Percentiles rank a stretch among this genome's conserved stretches.
These are phyloP conservation scores for Apus apus DNA, from an alignment of 2,113 vertebrate genomes.

Conservation along the genomic window DNA sequence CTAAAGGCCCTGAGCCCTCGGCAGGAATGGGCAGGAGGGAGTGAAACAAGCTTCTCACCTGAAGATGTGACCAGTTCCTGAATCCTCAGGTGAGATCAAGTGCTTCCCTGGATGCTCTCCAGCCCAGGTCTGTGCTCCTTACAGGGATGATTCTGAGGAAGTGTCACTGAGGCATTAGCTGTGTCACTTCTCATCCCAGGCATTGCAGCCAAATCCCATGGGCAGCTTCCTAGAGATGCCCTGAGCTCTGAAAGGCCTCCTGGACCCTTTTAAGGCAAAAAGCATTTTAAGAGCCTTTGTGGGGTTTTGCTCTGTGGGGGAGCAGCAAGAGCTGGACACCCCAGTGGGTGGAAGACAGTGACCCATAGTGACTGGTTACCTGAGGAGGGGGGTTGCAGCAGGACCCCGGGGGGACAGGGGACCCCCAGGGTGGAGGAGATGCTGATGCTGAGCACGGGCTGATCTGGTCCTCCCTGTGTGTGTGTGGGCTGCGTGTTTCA, in stretches of 20 bases:
- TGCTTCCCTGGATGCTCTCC: fast-evolving
- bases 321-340: neutral
- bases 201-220: neutral
- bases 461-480: neutral
- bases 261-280: neutral
- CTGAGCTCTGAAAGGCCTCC: neutral
- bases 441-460: neutral
- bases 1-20: neutral
- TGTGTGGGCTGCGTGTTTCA: fast-evolving
- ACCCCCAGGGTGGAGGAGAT: neutral
- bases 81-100: fast-evolving
- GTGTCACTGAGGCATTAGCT: fast-evolving
- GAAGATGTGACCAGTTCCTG: neutral
- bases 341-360: neutral
- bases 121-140: neutral
- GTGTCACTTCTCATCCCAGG: neutral
- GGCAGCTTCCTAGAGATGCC: neutral
- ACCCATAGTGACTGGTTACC: neutral
- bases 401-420: neutral
- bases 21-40: neutral
- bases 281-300: neutral
- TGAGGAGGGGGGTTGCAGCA: neutral
- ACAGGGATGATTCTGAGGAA: neutral
- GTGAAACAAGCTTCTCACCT: neutral
- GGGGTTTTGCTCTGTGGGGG: neutral